Evolutionary conservation across 2,113 vertebrate species (phyloP).

Genomic region (Hypomesus transpacificus): DNA sequence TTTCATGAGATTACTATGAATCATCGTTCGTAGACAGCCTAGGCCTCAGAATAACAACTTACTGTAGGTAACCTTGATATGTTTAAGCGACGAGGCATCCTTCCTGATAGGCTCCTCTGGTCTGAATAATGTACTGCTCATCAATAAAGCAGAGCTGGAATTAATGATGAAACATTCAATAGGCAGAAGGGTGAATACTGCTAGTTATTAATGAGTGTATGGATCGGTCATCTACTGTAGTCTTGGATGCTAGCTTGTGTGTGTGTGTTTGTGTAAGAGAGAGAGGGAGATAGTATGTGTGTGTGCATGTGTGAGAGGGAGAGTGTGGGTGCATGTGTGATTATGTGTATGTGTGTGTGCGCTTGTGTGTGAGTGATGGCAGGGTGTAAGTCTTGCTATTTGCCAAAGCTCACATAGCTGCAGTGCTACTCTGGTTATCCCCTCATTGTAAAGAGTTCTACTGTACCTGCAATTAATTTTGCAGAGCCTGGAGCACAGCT

Average conservation of each 20-base stretch:
- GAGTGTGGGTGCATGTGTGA: neutral
- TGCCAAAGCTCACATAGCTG: slow-evolving; percentile 4
- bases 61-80: too few species aligned
- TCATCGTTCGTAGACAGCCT: too few species aligned
- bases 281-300: neutral
- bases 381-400: slow-evolving; percentile 26
- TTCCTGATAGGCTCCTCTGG: slow-evolving; percentile 30
- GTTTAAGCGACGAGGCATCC: slow-evolving; percentile 26
- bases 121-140: slow-evolving; percentile 49
- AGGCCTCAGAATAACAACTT: too few species aligned
- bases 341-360: slow-evolving; percentile 4
- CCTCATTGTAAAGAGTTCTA: slow-evolving; percentile 57
- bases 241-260: slow-evolving; percentile 12
- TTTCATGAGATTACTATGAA: too few species aligned
- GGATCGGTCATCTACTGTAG: slow-evolving; percentile 37
- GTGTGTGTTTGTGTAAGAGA: neutral
- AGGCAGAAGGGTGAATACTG: slow-evolving; percentile 55
- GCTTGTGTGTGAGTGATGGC: neutral
- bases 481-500: slow-evolving; percentile 63
- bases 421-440: slow-evolving; percentile 54
- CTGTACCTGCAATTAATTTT: slow-evolving; percentile 69
- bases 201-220: slow-evolving; percentile 56
- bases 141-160: slow-evolving; percentile 25
- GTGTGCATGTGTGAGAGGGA: neutral
- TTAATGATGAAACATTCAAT: slow-evolving; percentile 59